Conservation (phyloP, 2,113 vertebrate species). For the Apeltes quadracus region DNA sequence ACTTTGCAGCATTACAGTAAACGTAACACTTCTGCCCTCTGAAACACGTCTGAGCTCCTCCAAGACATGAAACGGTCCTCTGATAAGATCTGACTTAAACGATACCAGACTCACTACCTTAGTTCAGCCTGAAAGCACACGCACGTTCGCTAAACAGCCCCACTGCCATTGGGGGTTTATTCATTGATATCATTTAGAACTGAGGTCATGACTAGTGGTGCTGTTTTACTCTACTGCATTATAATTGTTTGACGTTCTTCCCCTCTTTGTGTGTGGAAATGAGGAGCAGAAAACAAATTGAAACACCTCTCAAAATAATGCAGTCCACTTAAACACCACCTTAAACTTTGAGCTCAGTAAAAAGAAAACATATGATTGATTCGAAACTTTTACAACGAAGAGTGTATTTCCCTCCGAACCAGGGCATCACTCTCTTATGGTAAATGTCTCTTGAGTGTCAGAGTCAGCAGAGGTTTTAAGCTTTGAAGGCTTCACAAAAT, state of each 20-base stretch:
- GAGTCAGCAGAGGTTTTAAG: neutral
- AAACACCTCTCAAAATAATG: neutral
- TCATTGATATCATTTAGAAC: neutral
- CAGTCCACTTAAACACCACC: neutral
- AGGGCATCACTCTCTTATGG: neutral
- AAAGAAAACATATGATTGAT: neutral
- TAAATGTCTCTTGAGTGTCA: neutral
- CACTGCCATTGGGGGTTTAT: neutral
- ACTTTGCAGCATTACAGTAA: slow-evolving; percentile 37
- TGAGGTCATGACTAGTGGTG: neutral
- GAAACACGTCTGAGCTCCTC: slow-evolving; percentile 1
- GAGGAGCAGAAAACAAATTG: neutral
- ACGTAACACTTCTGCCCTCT: slow-evolving; percentile 10
- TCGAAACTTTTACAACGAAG: neutral
- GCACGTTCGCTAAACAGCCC: neutral
- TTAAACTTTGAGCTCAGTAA: neutral
- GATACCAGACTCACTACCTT: neutral
- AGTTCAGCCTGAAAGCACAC: neutral
- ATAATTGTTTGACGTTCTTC: neutral
- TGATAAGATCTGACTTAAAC: neutral
- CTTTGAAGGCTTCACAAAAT: neutral
- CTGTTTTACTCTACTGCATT: neutral
- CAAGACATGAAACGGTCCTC: neutral
- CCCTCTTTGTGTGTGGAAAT: neutral
- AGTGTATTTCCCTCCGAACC: neutral